Evolutionary conservation across 2,797 vertebrate genomes (phyloP).

Genomic region (Borostomias antarcticus): DNA sequence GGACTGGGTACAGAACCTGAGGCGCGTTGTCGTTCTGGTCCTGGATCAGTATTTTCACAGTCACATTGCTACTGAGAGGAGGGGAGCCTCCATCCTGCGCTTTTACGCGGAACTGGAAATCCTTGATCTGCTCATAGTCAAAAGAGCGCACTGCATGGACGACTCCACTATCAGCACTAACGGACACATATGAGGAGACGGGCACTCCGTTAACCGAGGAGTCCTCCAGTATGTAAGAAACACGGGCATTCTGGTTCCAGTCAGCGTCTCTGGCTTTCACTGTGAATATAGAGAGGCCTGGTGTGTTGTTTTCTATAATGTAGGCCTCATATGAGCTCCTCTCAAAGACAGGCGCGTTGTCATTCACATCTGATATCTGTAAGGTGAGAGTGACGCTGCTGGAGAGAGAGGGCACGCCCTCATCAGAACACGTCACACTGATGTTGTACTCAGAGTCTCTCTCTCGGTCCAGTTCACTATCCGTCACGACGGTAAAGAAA

Average conservation of each 20-base stretch:
- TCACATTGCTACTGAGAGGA: constrained; percentile 61
- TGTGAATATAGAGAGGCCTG: constrained; percentile 58
- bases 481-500: constrained; percentile 73
- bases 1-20: constrained; percentile 74
- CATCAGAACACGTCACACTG: constrained; percentile 70
- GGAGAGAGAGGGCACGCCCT: constrained; percentile 71
- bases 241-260: constrained; percentile 59
- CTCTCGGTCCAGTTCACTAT: constrained; percentile 70
- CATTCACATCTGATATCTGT: constrained; percentile 77
- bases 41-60: constrained; percentile 68
- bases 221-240: constrained; percentile 62
- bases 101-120: constrained; percentile 65
- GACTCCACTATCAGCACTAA: constrained; percentile 60
- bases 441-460: constrained; percentile 68
- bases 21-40: constrained; percentile 79
- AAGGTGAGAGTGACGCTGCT: constrained; percentile 74
- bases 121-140: constrained; percentile 79
- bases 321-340: constrained; percentile 64
- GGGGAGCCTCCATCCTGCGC: constrained; percentile 73
- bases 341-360: constrained; percentile 76
- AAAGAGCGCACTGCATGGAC: constrained; percentile 68
- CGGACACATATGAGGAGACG: constrained; percentile 58
- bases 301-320: constrained; percentile 63
- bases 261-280: constrained; percentile 60
- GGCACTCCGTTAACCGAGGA: constrained; percentile 40